Conservation (phyloP, 2,888 invertebrate species). For the Cyclophora punctaria region DNA sequence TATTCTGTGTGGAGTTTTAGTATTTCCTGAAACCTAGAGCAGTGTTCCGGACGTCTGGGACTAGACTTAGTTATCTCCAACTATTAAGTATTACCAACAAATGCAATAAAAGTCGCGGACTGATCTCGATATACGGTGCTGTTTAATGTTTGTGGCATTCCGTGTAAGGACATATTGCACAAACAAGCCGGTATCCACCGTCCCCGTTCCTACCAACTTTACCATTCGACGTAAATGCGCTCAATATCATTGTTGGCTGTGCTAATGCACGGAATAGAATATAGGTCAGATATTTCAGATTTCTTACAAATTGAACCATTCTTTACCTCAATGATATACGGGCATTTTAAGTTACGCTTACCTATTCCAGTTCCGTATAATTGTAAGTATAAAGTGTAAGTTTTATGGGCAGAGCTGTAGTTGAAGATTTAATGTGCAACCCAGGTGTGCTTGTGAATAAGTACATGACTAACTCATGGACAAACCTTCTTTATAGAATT, state of each 20-base stretch:
- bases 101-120: conserved; percentile 3
- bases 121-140: conserved; percentile 3
- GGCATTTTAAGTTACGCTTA: too few species aligned
- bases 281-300: not conserved
- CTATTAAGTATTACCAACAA: conserved; percentile 7
- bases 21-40: conserved; percentile 1
- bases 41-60: conserved; percentile 1
- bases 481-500: not conserved
- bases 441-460: conserved; percentile 11
- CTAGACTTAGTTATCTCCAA: conserved; percentile 1
- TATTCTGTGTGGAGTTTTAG: conserved; percentile 5
- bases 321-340: too few species aligned
- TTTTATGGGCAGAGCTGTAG: conserved; percentile 3
- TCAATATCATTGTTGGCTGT: conserved; percentile 2
- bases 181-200: conserved; percentile 8
- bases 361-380: too few species aligned
- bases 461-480: conserved; percentile 2
- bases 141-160: conserved; percentile 9
- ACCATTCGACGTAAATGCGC: conserved; percentile 7
- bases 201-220: conserved; percentile 9
- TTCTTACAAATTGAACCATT: not conserved
- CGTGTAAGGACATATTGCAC: conserved; percentile 9
- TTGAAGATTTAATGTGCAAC: conserved; percentile 12
- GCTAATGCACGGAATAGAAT: conserved; percentile 2
- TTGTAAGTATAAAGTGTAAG: conserved; percentile 1